Evolutionary conservation across 2,113 vertebrate genomes (phyloP).

Genomic region (Tyrannus savana): DNA sequence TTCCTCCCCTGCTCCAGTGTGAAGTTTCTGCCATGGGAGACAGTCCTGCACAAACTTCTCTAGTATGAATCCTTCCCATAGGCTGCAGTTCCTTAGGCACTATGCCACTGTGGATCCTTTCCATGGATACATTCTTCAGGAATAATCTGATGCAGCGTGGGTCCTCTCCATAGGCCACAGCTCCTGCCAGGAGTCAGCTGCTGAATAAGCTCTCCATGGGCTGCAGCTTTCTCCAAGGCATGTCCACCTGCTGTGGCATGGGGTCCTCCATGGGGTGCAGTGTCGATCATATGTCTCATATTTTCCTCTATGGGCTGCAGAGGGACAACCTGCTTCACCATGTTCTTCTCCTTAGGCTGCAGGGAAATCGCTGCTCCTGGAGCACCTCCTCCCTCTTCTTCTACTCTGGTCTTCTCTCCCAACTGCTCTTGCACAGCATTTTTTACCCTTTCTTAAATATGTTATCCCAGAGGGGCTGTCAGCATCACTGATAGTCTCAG

Average conservation of each 20-base stretch:
- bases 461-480: background rate
- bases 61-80: rapidly evolving
- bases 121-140: background rate
- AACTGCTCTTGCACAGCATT: background rate
- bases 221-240: background rate
- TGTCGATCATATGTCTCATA: background rate
- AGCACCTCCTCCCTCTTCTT: rapidly evolving
- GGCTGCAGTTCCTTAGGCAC: rapidly evolving
- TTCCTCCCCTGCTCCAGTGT: rapidly evolving
- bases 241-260: background rate
- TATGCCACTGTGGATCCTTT: background rate
- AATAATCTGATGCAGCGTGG: background rate
- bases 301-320: background rate
- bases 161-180: background rate
- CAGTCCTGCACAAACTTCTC: background rate
- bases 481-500: background rate
- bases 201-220: background rate
- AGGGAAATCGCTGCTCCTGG: background rate
- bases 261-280: background rate
- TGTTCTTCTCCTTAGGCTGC: background rate
- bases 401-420: background rate
- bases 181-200: background rate
- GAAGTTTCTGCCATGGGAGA: background rate
- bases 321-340: background rate
- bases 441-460: background rate